These are phyloP conservation scores for Rhopalosiphum nymphaeae DNA, from an alignment of 2,888 invertebrate genomes.

Conservation along the genomic window DNA sequence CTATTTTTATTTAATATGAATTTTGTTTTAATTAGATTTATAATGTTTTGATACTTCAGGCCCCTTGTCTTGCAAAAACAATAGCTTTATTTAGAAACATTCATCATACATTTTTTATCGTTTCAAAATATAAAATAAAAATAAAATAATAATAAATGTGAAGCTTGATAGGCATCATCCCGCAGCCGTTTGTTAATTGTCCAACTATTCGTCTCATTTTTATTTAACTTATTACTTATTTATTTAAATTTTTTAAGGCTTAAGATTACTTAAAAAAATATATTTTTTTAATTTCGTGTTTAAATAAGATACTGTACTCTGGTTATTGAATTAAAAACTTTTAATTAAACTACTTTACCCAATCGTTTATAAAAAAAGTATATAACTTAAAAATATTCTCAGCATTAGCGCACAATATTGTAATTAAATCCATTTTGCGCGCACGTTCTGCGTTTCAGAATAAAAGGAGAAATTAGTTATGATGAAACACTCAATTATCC, in stretches of 20 bases:
- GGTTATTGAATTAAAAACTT: background rate
- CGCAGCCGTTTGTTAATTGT: background rate
- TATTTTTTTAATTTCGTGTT: background rate
- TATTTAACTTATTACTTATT: background rate
- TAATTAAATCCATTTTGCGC: slow-evolving; percentile 17
- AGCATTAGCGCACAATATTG: background rate
- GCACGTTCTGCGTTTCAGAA: slow-evolving; percentile 48
- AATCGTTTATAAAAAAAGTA: background rate
- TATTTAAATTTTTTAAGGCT: background rate
- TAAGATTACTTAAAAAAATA: background rate
- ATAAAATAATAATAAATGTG: background rate
- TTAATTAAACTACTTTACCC: background rate
- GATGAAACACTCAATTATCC: slow-evolving; percentile 36
- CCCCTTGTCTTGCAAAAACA: background rate
- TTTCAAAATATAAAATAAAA: background rate
- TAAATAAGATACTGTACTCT: background rate
- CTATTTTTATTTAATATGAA: background rate
- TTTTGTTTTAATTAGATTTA: background rate
- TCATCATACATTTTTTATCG: background rate
- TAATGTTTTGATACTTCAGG: background rate
- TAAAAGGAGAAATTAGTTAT: slow-evolving; percentile 4
- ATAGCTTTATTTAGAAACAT: background rate
- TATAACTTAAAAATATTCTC: background rate
- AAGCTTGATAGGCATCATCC: background rate
- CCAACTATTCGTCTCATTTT: background rate